Evolutionary conservation across 2,888 invertebrate genomes (phyloP), one percentile per base, ranked within the genome.

Genomic region (Drosophila birchii): DNA sequence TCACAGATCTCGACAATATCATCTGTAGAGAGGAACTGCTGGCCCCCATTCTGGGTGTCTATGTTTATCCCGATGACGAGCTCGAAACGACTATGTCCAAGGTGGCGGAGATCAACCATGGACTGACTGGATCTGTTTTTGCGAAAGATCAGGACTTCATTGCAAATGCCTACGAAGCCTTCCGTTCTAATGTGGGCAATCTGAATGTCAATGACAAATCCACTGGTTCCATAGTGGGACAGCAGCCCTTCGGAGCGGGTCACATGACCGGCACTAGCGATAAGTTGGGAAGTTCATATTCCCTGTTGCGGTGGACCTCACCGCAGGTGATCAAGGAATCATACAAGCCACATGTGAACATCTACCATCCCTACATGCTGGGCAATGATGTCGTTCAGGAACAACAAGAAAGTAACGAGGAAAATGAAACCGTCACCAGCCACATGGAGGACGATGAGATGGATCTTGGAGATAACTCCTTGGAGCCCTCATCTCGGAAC

Each of bases 151-250:
- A 94, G 94, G 87, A 93, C 64, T 98, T 97, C 93, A 93, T 97
- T 64, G 93, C 94, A 75, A 93, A 93, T 9, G 97, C 98, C 9
- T 92, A 96, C 0, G 96, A 97, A 53, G 94, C 95, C 60, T 94
- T 99, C 49, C 96, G 96, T 88, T 95, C 96, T 93, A 95, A 97
- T 0, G 97, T 98, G 18, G 99, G 99, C 29, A 99, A 99, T 93
- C 97, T 99, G 92, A 99, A 99, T 92, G 94, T 99, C 51, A 99
- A 99, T 89, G 99, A 99, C 92, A 99, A 99, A 92, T 98, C 97
- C 0, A 99, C 99, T 0, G 99, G 99, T 0, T 97, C 99, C 16
- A 97, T 99, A 36, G 99, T 99, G 7, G 99, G 97, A 0, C 99
- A 99, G 91, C 99, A 99, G 92, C 99, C 99, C 0, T 99, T 99